Base-by-base conservation (phyloP, 2,797 vertebrate species). In the Hydrocynus forskahlii region DNA sequence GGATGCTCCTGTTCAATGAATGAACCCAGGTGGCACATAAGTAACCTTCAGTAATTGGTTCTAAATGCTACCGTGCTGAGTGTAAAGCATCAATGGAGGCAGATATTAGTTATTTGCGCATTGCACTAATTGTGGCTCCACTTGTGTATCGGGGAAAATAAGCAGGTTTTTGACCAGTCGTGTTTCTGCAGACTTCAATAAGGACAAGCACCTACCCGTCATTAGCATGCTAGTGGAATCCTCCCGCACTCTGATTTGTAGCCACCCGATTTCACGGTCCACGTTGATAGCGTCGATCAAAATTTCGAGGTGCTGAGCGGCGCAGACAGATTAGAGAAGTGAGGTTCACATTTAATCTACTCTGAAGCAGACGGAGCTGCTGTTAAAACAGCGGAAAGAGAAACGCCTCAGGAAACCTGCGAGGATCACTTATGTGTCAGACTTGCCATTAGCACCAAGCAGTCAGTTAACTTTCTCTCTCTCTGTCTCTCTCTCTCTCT, bases 201-300 rank as follows among this genome's bases (percentile, higher is more conserved):
- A 71, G 83, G 82, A 82, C 83, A 75, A 82, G 75, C 81, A 64
- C 81, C 57, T 79, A 83, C 70, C 79, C 45, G 38, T 80, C 89
- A 93, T 94, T 93, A 93, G 92, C 91, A 94, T 94, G 92, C 93
- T 86, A 79, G 74, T 78, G 16, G 87, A 88, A 89, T 92, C 88
- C 89, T 80, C 91, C 86, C 91, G 89, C 91, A 91, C 93, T 92
- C 92, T 94, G 92, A 94, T 93, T 92, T 93, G 92, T 86, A 92
- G 92, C 92, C 90, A 84, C 89, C 89, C 83, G 91, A 94, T 94
- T 95, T 95, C 93, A 94, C 91, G 93, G 91, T 93, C 91, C 88
- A 84, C 88, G 87, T 89, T 87, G 89, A 92, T 91, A 89, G 89
- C 89, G 90, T 88, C 88, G 92, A 94, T 94, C 91, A 92, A 83